Base-by-base conservation (phyloP, 2,113 vertebrate species). In the Pluvialis apricaria region DNA sequence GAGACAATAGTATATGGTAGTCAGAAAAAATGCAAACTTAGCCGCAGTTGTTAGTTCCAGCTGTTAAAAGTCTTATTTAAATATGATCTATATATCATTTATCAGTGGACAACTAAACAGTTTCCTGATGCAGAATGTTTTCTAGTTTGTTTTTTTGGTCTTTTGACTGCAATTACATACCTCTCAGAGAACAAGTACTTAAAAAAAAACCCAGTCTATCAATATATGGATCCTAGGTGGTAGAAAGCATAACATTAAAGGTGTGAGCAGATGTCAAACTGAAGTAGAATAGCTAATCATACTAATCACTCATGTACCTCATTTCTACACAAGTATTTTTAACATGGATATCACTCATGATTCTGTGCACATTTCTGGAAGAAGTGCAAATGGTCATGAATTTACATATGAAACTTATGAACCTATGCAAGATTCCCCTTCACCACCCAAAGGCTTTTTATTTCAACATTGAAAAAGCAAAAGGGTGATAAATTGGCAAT, bases 291-390 rank as follows among this genome's bases (percentile, higher is more conserved):
- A 11, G 36, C 78, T 95, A 94, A 88, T 96, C 45, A 77, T 57
- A n/a, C 2, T 96, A 95, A 80, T 66, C 91, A 55, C 22, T 86
- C 12, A 68, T 72, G 60, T 77, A 72, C 19, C 32, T 96, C 21
- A 93, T 94, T 97, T 91, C 29, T 88, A 70, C 14, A 58, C 85
- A 72, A 92, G 49, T 49, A 92, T 60, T 62, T 81, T 21, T 62
- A 60, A 61, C 54, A 76, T 51, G 18, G 91, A 38, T 55, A 68
- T 86, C 20, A 61, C 16, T 70, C 61, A 66, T n/a, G 40, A 51
- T 62, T 71, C 19, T 76, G 17, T 38, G 12, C 15, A 69, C 8
- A 42, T 76, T 77, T 88, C 60, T 82, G 51, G 42, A 40, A 80
- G 44, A 92, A 34, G 3, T 40, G 32, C 12, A 82, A 68, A 51